Evolutionary conservation across 2,888 invertebrate genomes (phyloP).

Genomic region (Dasypogon diadema): DNA sequence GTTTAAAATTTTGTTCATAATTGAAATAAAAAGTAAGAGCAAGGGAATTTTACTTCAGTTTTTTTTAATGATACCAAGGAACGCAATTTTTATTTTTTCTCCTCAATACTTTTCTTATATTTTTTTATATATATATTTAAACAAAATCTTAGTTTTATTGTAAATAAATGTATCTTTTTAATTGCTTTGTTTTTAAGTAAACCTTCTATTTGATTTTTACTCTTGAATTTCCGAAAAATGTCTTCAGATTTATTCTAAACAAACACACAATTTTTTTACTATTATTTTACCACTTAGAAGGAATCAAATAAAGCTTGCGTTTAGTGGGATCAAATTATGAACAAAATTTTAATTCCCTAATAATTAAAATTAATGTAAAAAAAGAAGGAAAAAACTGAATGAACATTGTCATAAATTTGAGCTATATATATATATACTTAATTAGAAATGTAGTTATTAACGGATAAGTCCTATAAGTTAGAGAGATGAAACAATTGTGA

Average conservation of each 20-base stretch:
- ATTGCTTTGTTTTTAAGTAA: too few relatives aligned
- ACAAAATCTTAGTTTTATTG: too few relatives aligned
- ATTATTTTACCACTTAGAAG: neutral
- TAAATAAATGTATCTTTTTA: too few relatives aligned
- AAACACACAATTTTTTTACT: too few relatives aligned
- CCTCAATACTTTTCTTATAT: too few relatives aligned
- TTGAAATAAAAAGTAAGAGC: neutral
- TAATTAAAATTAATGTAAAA: too few relatives aligned
- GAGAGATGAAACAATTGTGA: constrained; percentile 40
- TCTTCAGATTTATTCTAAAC: too few relatives aligned
- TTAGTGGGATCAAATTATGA: too few relatives aligned
- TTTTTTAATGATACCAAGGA: neutral
- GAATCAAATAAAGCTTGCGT: neutral
- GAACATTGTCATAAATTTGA: neutral
- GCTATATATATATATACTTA: neutral
- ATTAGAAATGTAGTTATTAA: neutral
- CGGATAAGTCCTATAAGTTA: constrained; percentile 1
- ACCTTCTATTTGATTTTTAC: too few relatives aligned
- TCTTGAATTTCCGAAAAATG: too few relatives aligned
- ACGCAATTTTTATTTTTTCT: neutral
- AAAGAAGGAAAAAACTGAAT: neutral
- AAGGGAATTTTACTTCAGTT: neutral
- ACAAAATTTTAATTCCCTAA: too few relatives aligned
- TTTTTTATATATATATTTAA: too few relatives aligned
- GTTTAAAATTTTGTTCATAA: neutral